Evolutionary conservation across 2,888 invertebrate species (phyloP), one percentile per base, ranked within the genome.

Genomic region (Molorchus minor): DNA sequence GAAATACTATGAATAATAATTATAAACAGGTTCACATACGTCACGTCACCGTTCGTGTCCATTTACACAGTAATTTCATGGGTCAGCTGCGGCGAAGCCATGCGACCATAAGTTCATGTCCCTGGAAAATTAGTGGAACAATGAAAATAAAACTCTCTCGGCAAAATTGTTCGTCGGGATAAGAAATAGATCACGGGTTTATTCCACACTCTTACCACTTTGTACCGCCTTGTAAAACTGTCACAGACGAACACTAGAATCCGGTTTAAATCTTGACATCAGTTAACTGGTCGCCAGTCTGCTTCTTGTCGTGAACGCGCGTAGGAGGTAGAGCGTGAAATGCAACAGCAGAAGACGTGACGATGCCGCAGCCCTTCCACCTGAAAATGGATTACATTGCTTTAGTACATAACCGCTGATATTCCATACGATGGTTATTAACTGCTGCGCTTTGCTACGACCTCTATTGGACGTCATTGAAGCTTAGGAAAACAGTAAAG

Each of bases 211-310:
- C 54, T 51, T 65, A 47, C 45, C 60, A 65, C 61, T 63, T 62
- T 41, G 54, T 44, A 25, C 16, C 30, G 40, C 61, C 49, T 35
- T 61, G 55, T 61, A 59, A 60, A 64, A n/a, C 57, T 51, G 61
- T 60, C 62, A 60, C 54, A 54, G 46, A 61, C 61, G 59, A 60
- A 56, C 61, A 59, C 62, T 59, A 56, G 58, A 58, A 54, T 66
- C 57, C 13, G 47, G 29, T 44, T 35, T 30, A 25, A 53, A 47
- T 41, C 47, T 47, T 25, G 43, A 25, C 17, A 45, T 35, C 30
- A 38, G 56, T 63, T 53, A 57, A 68, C 62, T 59, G 58, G 51
- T 56, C 16, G 13, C 13, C 20, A 38, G 41, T 44, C 58, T 43
- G 13, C 56, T 56, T 20, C 25, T 57, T 12, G 29, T 36, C n/a